phyloP scores from a whole-genome alignment of 2,113 vertebrate genomes.

The Meriones unguiculatus region DNA sequence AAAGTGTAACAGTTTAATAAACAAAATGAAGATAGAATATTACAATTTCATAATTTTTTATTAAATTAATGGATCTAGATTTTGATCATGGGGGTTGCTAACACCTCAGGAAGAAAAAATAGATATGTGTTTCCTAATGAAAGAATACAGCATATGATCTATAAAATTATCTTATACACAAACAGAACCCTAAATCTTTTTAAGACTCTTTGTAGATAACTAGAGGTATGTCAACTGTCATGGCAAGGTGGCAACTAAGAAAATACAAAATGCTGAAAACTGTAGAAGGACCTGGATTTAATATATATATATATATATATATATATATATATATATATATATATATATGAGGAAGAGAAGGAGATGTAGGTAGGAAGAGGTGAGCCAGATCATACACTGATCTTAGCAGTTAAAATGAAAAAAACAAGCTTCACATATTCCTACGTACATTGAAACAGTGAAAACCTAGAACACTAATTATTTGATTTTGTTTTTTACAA shows the following conservation, averaged over 20 bases:
- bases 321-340: not conserved
- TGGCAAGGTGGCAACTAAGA: not conserved
- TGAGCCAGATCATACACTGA: not conserved
- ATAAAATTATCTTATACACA: not conserved
- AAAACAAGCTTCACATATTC: not conserved
- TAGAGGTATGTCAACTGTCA: not conserved
- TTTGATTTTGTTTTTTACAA: not conserved
- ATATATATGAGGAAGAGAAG: not conserved
- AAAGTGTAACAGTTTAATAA: not conserved
- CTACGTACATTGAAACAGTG: not conserved
- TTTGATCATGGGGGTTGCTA: not conserved
- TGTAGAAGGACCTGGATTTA: not conserved
- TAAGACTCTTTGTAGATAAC: not conserved
- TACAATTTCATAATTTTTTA: not conserved
- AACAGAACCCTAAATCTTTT: not conserved
- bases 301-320: not conserved
- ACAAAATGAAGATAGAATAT: slow-evolving; percentile 20
- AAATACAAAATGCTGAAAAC: not conserved
- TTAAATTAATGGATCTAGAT: slow-evolving; percentile 6
- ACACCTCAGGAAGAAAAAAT: not conserved
- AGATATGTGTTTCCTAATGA: not conserved
- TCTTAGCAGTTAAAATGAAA: not conserved
- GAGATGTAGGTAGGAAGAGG: not conserved
- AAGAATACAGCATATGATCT: not conserved
- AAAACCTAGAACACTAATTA: not conserved